Evolutionary conservation across 1,140 invertebrate species (phyloP).

Genomic region (Caenorhabditis briggsae): DNA sequence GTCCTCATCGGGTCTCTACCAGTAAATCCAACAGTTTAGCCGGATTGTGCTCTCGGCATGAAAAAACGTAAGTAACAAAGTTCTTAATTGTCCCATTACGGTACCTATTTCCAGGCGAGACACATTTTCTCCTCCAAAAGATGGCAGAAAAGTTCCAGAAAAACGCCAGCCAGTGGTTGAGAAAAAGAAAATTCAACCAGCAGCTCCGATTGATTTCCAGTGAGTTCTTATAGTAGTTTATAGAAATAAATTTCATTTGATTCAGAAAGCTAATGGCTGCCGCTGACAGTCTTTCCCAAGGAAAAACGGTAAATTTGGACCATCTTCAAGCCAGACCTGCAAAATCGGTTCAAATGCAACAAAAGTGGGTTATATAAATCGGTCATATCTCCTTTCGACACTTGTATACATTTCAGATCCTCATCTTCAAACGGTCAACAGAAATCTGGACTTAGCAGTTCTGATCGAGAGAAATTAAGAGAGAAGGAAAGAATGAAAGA

Average conservation of each 20-base stretch:
- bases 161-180: conserved; percentile 6
- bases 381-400: background rate
- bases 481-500: conserved; percentile 35
- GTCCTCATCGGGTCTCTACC: conserved; percentile 1
- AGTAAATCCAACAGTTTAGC: conserved; percentile 46
- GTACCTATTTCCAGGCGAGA: background rate
- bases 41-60: conserved; percentile 23
- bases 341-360: background rate
- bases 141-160: conserved; percentile 40
- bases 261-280: conserved; percentile 32
- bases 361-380: background rate
- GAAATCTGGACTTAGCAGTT: background rate
- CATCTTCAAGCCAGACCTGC: conserved; percentile 18
- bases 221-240: background rate
- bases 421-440: conserved; percentile 6
- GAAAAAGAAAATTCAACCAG: conserved; percentile 46
- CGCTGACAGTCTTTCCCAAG: background rate
- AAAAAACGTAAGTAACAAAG: background rate
- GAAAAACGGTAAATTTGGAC: conserved; percentile 17
- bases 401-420: background rate
- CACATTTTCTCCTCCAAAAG: conserved; percentile 27
- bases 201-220: conserved; percentile 39
- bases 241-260: too few relatives aligned
- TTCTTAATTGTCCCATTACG: background rate
- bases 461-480: conserved; percentile 16